Percentiles rank a stretch among this genome's conserved stretches.
These are phyloP conservation scores for Helicoverpa assulta DNA, from an alignment of 2,888 invertebrate species.

Conservation along the genomic window DNA sequence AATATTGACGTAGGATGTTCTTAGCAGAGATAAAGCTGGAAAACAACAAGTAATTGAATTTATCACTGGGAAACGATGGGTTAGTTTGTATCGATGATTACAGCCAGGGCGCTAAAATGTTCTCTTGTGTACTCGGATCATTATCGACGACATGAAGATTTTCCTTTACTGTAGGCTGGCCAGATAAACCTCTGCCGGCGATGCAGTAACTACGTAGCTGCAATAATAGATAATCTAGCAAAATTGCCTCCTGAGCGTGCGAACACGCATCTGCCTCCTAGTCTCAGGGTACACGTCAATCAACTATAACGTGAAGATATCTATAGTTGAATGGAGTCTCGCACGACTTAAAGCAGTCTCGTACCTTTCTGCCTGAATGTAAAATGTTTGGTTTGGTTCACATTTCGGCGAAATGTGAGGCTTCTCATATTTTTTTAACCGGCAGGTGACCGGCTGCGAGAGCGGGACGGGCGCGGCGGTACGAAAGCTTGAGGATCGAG, in stretches of 20 bases:
- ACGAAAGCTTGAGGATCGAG: conserved; percentile 81
- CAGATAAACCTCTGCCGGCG: conserved; percentile 64
- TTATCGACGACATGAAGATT: conserved; percentile 71
- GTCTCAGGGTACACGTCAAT: conserved; percentile 26
- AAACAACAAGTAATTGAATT: conserved; percentile 82
- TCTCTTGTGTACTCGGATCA: conserved; percentile 77
- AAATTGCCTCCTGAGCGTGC: conserved; percentile 77
- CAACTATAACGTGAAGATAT: conserved; percentile 26
- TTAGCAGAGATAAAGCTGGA: conserved; percentile 76
- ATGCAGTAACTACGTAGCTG: conserved; percentile 75
- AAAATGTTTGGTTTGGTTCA: conserved; percentile 81
- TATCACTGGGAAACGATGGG: conserved; percentile 73
- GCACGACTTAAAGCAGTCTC: conserved; percentile 64
- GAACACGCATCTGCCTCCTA: conserved; percentile 63
- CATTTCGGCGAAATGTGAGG: conserved; percentile 87
- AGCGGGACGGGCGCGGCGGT: conserved; percentile 77
- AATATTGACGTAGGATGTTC: conserved; percentile 86
- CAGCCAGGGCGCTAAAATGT: conserved; percentile 78
- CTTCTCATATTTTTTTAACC: conserved; percentile 82
- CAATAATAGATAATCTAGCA: conserved; percentile 80
- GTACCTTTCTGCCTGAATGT: conserved; percentile 76
- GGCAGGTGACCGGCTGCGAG: conserved; percentile 84
- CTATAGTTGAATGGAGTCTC: conserved; percentile 32
- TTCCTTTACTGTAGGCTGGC: conserved; percentile 25
- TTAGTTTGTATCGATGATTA: conserved; percentile 83